phyloP scores from a whole-genome alignment of 2,113 vertebrate genomes.

The Pseudopipra pipra region DNA sequence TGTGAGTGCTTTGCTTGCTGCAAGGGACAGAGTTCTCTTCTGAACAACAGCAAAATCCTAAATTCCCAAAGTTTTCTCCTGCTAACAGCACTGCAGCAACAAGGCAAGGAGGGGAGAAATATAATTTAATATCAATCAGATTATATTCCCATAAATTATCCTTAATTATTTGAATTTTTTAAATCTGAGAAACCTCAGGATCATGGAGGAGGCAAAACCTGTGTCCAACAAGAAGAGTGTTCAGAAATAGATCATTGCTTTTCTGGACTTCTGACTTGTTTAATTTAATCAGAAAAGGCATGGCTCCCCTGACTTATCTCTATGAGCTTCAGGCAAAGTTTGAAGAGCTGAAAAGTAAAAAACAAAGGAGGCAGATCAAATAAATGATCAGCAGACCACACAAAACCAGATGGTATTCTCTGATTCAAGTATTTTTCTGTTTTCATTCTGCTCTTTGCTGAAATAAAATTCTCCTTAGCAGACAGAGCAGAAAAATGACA shows the following conservation, averaged over 20 bases:
- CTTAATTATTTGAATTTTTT: background rate
- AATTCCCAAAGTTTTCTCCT: background rate
- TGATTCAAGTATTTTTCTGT: background rate
- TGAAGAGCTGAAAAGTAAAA: slow-evolving; percentile 18
- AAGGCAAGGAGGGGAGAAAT: background rate
- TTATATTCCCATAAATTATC: background rate
- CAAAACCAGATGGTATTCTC: background rate
- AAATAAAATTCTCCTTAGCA: background rate
- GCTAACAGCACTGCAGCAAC: background rate
- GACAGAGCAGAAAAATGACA: background rate
- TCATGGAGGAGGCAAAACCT: background rate
- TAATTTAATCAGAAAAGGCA: background rate
- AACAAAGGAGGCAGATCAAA: slow-evolving; percentile 13
- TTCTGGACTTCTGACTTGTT: background rate
- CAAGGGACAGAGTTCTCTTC: background rate
- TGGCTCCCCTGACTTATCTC: background rate
- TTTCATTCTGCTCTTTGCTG: background rate
- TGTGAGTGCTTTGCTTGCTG: background rate
- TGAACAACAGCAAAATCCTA: background rate
- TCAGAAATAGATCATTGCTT: background rate
- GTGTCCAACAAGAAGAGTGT: background rate
- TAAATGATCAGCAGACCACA: background rate
- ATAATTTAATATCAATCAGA: background rate
- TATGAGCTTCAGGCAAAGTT: background rate
- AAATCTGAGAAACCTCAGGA: background rate